A percentile compares a stretch with the other conserved stretches of the same genome.
These are phyloP conservation scores for Vultur gryphus DNA, from an alignment of 2,797 vertebrate genomes.

Conservation along the genomic window DNA sequence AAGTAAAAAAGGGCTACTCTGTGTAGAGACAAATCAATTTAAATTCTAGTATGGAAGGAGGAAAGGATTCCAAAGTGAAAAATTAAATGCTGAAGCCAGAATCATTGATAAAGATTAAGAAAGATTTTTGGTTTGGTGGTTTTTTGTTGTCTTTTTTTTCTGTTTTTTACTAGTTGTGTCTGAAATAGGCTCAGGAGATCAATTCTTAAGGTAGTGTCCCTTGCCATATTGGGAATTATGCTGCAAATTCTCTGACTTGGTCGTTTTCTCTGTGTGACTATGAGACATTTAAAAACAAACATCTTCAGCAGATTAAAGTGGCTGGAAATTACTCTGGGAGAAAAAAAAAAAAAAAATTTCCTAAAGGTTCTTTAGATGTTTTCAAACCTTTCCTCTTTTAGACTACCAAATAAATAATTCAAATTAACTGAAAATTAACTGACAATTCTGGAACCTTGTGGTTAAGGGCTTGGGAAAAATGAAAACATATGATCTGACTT, in stretches of 20 bases:
- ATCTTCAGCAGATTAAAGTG: neutral
- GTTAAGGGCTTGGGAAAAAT: neutral
- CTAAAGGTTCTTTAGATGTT: neutral
- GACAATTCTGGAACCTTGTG: neutral
- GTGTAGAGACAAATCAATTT: neutral
- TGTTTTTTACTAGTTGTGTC: neutral
- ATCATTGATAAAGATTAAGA: neutral
- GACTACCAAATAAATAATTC: neutral
- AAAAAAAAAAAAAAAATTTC: neutral
- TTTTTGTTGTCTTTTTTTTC: accelerated
- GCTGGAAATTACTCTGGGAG: neutral
- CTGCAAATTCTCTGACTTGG: neutral
- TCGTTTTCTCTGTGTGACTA: neutral
- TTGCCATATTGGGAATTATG: neutral
- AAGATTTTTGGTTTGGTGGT: neutral
- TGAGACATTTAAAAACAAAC: neutral
- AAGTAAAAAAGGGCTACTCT: neutral
- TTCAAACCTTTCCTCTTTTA: neutral
- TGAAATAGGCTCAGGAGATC: neutral
- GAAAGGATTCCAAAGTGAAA: neutral
- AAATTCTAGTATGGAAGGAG: neutral
- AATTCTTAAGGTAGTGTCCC: neutral
- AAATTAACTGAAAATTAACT: neutral
- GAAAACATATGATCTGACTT: neutral
- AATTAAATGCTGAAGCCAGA: neutral